Base-by-base conservation (phyloP, 2,113 vertebrate species). In the Petromus typicus region DNA sequence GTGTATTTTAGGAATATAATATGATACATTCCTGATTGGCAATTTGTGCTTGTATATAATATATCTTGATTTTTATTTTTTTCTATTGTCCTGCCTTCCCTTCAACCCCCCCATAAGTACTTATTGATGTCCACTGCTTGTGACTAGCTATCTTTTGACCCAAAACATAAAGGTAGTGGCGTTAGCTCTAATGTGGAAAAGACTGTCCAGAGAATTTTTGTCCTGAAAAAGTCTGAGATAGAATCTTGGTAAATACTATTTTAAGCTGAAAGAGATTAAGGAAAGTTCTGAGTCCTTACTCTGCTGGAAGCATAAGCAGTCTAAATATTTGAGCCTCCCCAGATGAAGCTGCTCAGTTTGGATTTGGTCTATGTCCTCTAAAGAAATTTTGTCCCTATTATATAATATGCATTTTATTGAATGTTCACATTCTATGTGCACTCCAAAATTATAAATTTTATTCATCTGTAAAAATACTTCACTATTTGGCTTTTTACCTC, bases 371-470 rank as follows among this genome's bases (percentile, higher is more conserved):
- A 7, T 87, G 76, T 7, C 16, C 32, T 71, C n/a, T 69, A 51
- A 80, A 75, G 48, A 91, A 91, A 91, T 90, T 67, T 43, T 66
- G 83, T 14, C 34, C 57, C 22, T 71, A 7, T 51, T 95, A 37
- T 73, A n/a, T 88, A 85, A 69, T 23, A 27, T 45, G 37, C 61
- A 56, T 82, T 93, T 92, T 78, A 51, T 86, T 73, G 45, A 88
- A 79, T 64, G 3, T 84, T 63, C 4, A 81, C 69, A 16, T 93
- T 78, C 64, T 89, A 1, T 5, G 27, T 86, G 22, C 48, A 80
- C 23, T 81, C 45, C n/a, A 87, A 86, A 87, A 61, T 89, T 93
- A 56, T 89, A 73, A 51, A 18, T 96, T 87, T 88, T 27, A 83
- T 94, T 91, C 90, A 48, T 81, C 45, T 91, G 86, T 69, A 25